Percentiles rank a stretch among this genome's conserved stretches.
These are phyloP conservation scores for Salticus scenicus DNA, from an alignment of 2,888 invertebrate species.

Conservation along the genomic window DNA sequence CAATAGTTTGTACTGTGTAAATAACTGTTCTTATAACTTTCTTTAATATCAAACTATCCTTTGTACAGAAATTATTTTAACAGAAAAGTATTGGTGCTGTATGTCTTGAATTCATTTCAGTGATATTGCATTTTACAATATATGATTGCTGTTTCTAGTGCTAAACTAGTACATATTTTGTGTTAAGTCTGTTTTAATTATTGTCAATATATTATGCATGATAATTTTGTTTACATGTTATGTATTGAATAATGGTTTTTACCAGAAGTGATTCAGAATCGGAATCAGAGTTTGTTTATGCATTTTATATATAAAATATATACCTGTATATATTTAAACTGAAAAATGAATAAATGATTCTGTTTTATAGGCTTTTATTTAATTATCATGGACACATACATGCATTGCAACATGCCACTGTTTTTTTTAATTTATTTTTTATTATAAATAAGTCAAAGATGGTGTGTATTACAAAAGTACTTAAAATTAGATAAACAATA, in stretches of 20 bases:
- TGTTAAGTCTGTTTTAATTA: background rate
- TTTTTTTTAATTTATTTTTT: no score
- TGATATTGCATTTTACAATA: slow-evolving; percentile 7
- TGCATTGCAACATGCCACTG: no score
- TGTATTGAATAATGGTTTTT: slow-evolving; percentile 6
- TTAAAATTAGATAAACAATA: no score
- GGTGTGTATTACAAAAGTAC: no score
- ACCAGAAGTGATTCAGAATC: background rate
- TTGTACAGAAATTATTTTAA: background rate
- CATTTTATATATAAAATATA: background rate
- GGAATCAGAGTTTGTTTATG: slow-evolving; percentile 12
- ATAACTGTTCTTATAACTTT: background rate
- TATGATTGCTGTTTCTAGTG: background rate
- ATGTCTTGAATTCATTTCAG: background rate
- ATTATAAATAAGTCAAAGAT: no score
- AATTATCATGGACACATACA: background rate
- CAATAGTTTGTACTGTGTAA: background rate
- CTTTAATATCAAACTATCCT: background rate
- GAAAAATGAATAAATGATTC: background rate
- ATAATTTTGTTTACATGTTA: slow-evolving; percentile 2
- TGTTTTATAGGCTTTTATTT: slow-evolving; percentile 2
- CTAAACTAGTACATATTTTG: background rate
- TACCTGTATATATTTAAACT: background rate
- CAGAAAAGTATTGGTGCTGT: background rate
- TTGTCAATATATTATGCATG: background rate